A percentile compares a stretch with the other conserved stretches of the same genome.
phyloP scores from a whole-genome alignment of 2,113 vertebrate genomes.

The Neotragus moschatus region DNA sequence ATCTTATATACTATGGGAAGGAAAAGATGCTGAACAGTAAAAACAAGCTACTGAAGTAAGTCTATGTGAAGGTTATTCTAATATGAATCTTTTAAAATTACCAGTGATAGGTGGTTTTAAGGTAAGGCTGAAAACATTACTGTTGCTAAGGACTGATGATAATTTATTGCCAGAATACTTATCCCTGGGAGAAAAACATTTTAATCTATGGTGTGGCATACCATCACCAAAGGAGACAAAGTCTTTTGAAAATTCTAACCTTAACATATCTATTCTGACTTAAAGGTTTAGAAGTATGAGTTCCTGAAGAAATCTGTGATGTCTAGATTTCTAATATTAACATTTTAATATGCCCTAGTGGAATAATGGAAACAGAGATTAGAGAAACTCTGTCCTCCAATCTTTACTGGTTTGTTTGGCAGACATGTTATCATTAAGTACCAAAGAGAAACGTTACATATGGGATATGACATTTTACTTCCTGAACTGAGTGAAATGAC shows the following conservation, averaged over 20 bases:
- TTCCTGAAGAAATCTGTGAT: conserved; percentile 12
- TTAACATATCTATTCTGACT: background rate
- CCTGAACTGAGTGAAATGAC: background rate
- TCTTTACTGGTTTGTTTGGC: background rate
- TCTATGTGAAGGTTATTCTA: background rate
- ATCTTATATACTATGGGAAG: conserved; percentile 17
- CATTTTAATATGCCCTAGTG: background rate
- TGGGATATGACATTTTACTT: background rate
- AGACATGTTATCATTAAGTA: background rate
- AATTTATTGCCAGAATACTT: background rate
- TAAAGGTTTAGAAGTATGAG: background rate
- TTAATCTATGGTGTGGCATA: background rate
- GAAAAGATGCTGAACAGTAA: conserved; percentile 38
- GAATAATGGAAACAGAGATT: background rate
- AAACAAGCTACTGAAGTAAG: conserved; percentile 3
- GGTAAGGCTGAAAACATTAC: background rate
- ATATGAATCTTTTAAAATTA: background rate
- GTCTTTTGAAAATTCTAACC: background rate
- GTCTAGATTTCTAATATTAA: background rate
- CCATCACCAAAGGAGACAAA: conserved; percentile 4
- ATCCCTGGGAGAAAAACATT: conserved; percentile 2
- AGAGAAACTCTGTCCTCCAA: background rate
- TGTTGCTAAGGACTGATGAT: background rate
- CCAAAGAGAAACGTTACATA: background rate
- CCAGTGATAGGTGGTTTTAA: background rate